Base-by-base conservation (phyloP, 2,113 vertebrate genomes). In the Gavia stellata region DNA sequence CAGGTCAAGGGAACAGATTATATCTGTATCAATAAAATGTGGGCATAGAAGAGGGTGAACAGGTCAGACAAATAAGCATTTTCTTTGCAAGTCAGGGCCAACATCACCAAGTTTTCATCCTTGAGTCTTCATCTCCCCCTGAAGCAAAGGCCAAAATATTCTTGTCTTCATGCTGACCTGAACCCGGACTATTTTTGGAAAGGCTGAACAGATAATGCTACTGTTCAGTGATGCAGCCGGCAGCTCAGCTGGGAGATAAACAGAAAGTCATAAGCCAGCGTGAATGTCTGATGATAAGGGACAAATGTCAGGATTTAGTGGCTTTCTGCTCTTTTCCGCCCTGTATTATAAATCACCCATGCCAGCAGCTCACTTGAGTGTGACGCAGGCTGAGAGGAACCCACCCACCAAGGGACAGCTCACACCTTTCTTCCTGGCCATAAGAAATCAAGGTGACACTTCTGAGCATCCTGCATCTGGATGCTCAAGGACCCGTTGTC, bases 401-500 rank as follows among this genome's bases (percentile, higher is more conserved):
- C 55, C 50, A 17, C 14, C 33, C 40, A 7, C 7, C 40, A 20
- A 23, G 14, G 83, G 42, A 40, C n/a, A 15, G 24, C 42, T 77
- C 45, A 7, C 63, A 47, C 31, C 23, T 49, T 53, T 61, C 81
- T 36, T 92, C 88, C 80, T 12, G 45, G 25, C 62, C 50, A 2
- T 5, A 26, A n/a, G 53, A 28, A 33, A 52, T 16, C 0, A 3
- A 33, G 65, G n/a, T 17, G 71, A 28, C 36, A 14, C 63, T 65
- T 79, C 25, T 4, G 55, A 67, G 52, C 56, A 45, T 55, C 84
- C 66, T 9, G 34, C 33, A 34, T 17, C 52, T 8, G 42, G 53
- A 7, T 1, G 3, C 42, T 16, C 24, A 31, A 63, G 59, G 28
- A 17, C 14, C 53, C 1, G 0, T 1, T 10, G 24, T 66, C 42